Percentiles rank a stretch among this genome's conserved stretches.
Evolutionary conservation across 35 echinoderm and acorn worm genomes (phyloP).

Genomic region (Hemicentrotus pulcherrimus): DNA sequence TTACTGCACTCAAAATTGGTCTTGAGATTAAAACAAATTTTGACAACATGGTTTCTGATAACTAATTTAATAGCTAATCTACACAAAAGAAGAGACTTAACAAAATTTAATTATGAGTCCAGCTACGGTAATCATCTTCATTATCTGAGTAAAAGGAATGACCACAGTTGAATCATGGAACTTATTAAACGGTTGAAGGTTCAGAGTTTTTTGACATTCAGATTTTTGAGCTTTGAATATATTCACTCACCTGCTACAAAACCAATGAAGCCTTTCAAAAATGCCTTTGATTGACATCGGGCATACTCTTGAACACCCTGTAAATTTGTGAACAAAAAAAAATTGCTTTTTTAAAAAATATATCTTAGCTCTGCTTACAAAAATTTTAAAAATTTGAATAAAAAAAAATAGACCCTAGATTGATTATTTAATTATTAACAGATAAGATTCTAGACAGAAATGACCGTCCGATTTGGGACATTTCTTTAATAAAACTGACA

Average conservation of each 20-base stretch:
- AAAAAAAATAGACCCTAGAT: too few species aligned
- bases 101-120: too few species aligned
- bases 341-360: background rate
- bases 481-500: too few species aligned
- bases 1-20: too few species aligned
- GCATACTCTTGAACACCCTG: conserved; percentile 42
- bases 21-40: too few species aligned
- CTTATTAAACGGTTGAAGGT: background rate
- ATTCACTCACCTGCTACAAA: conserved; percentile 38
- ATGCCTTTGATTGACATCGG: conserved; percentile 27
- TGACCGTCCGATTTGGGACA: too few species aligned
- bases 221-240: background rate
- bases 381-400: background rate
- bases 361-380: background rate
- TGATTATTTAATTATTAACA: too few species aligned
- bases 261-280: conserved; percentile 42
- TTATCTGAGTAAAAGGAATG: background rate
- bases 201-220: background rate
- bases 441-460: background rate
- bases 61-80: too few species aligned
- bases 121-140: too few species aligned
- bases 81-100: too few species aligned
- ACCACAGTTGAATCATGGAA: background rate
- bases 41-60: too few species aligned
- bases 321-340: background rate